Percentiles rank a stretch among this genome's conserved stretches.
phyloP scores from a whole-genome alignment of 2,797 vertebrate species.

The Delichon dasypus region DNA sequence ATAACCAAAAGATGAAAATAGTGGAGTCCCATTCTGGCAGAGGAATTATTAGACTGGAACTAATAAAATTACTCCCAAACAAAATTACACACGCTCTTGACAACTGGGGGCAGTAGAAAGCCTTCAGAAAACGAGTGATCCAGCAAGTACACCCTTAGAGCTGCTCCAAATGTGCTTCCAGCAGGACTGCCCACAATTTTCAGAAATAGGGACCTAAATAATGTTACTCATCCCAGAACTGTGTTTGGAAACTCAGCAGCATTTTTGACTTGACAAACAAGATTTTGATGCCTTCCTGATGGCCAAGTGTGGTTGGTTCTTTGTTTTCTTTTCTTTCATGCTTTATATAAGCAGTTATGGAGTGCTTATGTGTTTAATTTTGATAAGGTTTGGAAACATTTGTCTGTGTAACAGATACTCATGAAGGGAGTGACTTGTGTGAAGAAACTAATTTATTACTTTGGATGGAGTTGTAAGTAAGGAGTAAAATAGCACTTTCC shows the following conservation, averaged over 20 bases:
- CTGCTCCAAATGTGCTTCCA: neutral
- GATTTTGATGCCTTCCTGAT: neutral
- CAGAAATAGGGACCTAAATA: neutral
- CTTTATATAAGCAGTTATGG: neutral
- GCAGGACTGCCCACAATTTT: neutral
- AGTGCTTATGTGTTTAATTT: neutral
- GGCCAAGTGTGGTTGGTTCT: neutral
- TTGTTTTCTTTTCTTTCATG: neutral
- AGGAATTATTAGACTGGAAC: neutral
- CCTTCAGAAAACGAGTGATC: neutral
- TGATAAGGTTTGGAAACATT: neutral
- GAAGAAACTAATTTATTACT: neutral
- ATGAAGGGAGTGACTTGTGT: neutral
- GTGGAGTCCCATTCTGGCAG: neutral
- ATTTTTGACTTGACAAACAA: neutral
- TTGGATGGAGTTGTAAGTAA: neutral
- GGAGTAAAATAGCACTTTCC: neutral
- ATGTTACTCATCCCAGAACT: neutral
- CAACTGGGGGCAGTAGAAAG: neutral
- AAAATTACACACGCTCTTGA: neutral
- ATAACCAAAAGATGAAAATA: neutral
- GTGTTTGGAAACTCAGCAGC: neutral
- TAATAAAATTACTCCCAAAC: neutral
- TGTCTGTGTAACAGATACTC: neutral
- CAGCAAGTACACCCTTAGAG: neutral